Evolutionary conservation across 2,888 invertebrate species (phyloP).

Genomic region (Meiosimyza decipiens): DNA sequence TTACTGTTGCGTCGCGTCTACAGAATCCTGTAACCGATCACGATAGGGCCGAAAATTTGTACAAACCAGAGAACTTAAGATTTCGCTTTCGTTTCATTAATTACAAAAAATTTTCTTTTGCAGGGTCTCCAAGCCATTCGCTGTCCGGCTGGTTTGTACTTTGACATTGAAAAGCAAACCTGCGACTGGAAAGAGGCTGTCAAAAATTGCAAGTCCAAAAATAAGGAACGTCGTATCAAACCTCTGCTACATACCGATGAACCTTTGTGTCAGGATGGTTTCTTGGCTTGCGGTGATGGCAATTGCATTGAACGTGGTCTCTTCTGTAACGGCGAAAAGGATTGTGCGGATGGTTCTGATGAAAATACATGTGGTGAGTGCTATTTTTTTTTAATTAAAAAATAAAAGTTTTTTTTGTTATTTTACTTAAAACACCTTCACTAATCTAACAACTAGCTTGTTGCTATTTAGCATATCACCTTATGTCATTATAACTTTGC

Average conservation of each 20-base stretch:
- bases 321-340: conserved; percentile 93
- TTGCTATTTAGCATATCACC: too few species aligned
- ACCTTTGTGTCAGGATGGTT: conserved; percentile 88
- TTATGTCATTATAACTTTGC: too few species aligned
- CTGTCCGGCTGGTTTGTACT: conserved; percentile 91
- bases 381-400: too few species aligned
- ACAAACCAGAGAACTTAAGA: too few species aligned
- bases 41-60: too few species aligned
- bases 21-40: too few species aligned
- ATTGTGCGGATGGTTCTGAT: conserved; percentile 88
- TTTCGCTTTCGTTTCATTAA: too few species aligned
- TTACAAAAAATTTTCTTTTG: neutral
- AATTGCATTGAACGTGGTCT: conserved; percentile 88
- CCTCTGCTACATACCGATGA: conserved; percentile 90
- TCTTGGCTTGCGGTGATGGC: conserved; percentile 87
- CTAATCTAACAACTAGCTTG: too few species aligned
- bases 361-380: conserved; percentile 90
- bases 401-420: too few species aligned
- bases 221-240: conserved; percentile 88
- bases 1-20: too few species aligned
- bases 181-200: conserved; percentile 95
- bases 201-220: conserved; percentile 91
- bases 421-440: too few species aligned
- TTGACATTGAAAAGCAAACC: conserved; percentile 94
- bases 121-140: conserved; percentile 92